Evolutionary conservation across 1,140 invertebrate genomes (phyloP), one percentile per base, ranked within the genome.

Genomic region (Drosophila tani): DNA sequence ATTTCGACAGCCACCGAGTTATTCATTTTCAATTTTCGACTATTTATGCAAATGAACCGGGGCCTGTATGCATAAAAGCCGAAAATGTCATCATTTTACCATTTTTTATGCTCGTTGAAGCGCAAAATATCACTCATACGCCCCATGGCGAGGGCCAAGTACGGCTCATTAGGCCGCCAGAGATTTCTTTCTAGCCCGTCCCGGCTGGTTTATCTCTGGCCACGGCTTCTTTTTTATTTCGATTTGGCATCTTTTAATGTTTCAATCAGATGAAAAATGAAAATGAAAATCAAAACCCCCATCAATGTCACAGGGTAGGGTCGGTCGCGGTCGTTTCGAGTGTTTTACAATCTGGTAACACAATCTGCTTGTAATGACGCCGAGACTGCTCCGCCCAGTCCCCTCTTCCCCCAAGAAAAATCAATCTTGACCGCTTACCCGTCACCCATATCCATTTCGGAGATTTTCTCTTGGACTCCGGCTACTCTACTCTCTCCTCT

Each of bases 1-100:
- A 29, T 38, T 38, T 17, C 6, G 46, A 40, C 71, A 47, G 57
- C 47, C 45, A 65, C 47, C 65, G 63, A 65, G 68, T 80, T 87
- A 88, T 87, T 83, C 81, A 84, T 87, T 84, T 87, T 88, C 84
- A 87, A 88, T 87, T 88, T 87, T 87, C 81, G 84, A 88, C 84
- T 84, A 81, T 87, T 87, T 87, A 87, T 87, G 84, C 81, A 87
- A 88, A 87, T 83, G 82, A 83, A 69, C 58, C 56, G 43, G 60
- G 71, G 43, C 19, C 75, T 74, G 87, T 88, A 87, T 87, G 81
- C 84, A 88, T 87, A 87, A 87, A 87, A 84, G 73, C 75, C 38
- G 50, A 83, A 87, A 88, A 87, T 87, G 81, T 83, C 84, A 88
- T 84, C 85, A 76, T 80, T 80, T 66, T 82, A 45, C 51, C 43